Conservation (phyloP, 2,888 invertebrate species). For the Calephelis perditalis region DNA sequence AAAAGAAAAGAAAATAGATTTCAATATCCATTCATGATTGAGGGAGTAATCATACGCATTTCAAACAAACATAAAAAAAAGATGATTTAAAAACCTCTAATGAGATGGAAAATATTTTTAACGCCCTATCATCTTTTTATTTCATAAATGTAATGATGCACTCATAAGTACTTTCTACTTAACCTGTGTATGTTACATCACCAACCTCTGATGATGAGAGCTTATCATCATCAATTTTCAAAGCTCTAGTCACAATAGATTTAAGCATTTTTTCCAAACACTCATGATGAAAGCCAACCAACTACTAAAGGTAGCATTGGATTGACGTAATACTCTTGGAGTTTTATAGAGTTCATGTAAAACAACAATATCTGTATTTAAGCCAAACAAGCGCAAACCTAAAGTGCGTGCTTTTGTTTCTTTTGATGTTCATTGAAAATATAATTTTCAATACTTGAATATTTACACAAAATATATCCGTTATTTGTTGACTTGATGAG, state of each 20-base stretch:
- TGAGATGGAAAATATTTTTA: no score
- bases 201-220: slow-evolving; percentile 19
- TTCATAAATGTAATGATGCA: no score
- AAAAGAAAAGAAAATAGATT: no score
- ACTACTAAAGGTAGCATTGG: slow-evolving; percentile 41
- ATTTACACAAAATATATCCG: no score
- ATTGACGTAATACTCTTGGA: slow-evolving; percentile 41
- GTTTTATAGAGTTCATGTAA: slow-evolving; percentile 73
- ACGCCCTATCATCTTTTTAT: no score
- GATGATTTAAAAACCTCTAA: no score
- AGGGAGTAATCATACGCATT: no score
- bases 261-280: slow-evolving; percentile 61
- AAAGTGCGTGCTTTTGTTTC: slow-evolving; percentile 60
- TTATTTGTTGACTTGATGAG: no score
- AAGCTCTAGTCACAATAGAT: slow-evolving; percentile 64
- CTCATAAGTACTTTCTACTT: no score
- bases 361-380: slow-evolving; percentile 59
- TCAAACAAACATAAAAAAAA: no score
- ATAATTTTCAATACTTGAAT: no score
- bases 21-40: no score
- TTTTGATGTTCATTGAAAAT: slow-evolving; percentile 19
- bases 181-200: neutral
- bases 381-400: slow-evolving; percentile 66
- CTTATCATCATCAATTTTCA: slow-evolving; percentile 51
- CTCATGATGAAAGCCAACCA: slow-evolving; percentile 55